These are phyloP conservation scores for Rhynchopsitta pachyrhyncha DNA, from an alignment of 2,113 vertebrate genomes.

Conservation along the genomic window DNA sequence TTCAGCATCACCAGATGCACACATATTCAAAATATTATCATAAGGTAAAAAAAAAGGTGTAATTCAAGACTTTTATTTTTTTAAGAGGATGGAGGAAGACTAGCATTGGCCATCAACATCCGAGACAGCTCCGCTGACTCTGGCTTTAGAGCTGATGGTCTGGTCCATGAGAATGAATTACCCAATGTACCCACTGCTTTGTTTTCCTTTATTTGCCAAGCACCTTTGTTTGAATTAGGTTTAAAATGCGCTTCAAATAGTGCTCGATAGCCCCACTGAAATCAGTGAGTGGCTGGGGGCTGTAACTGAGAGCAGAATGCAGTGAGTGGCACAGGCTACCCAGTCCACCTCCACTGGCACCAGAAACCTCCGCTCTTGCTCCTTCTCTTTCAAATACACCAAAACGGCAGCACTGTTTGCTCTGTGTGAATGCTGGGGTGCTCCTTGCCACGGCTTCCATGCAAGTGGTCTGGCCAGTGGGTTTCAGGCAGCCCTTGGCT, in stretches of 20 bases:
- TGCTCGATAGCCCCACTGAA: not conserved
- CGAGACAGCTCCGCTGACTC: not conserved
- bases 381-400: not conserved
- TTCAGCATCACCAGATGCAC: not conserved
- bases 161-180: not conserved
- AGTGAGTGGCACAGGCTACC: not conserved
- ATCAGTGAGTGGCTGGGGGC: not conserved
- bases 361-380: not conserved
- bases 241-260: not conserved
- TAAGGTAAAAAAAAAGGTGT: not conserved
- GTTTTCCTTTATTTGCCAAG: not conserved
- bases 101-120: not conserved
- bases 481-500: not conserved
- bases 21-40: not conserved
- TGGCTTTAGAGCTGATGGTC: not conserved
- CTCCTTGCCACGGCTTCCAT: not conserved
- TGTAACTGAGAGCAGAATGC: slow-evolving; percentile 49
- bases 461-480: not conserved
- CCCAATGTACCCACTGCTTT: not conserved
- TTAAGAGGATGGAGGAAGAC: not conserved
- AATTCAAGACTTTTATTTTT: not conserved
- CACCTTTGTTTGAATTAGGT: not conserved
- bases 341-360: not conserved
- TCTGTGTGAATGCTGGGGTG: not conserved
- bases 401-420: not conserved